Evolutionary conservation across 2,888 invertebrate genomes (phyloP).

Genomic region (Blera fallax): DNA sequence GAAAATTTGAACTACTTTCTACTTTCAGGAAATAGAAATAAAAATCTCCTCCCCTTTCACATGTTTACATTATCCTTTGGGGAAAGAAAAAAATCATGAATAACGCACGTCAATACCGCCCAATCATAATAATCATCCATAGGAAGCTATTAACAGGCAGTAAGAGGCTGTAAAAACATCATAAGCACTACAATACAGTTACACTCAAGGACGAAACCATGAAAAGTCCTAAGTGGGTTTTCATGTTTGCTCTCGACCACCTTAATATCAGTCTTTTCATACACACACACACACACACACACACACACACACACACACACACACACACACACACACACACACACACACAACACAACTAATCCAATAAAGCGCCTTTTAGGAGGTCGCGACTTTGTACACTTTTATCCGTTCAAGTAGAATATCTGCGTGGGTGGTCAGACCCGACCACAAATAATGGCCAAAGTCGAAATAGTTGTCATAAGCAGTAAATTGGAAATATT

Average conservation of each 20-base stretch:
- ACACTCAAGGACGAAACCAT: slow-evolving; percentile 34
- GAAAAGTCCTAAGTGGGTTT: slow-evolving; percentile 59
- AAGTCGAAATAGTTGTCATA: slow-evolving; percentile 60
- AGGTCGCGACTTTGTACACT: slow-evolving; percentile 51
- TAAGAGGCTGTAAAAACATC: slow-evolving; percentile 47
- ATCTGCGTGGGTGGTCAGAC: background rate
- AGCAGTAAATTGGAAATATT: slow-evolving; percentile 46
- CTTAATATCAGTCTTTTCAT: background rate
- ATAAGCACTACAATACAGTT: slow-evolving; percentile 35
- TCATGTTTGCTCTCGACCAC: slow-evolving; percentile 58
- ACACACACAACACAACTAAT: slow-evolving; percentile 28
- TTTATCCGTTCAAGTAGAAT: slow-evolving; percentile 8
- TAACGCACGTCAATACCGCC: slow-evolving; percentile 18
- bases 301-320: slow-evolving; percentile 45
- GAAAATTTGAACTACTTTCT: background rate
- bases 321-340: slow-evolving; percentile 30
- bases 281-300: background rate
- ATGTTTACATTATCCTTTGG: background rate
- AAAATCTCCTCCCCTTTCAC: background rate
- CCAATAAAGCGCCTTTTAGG: slow-evolving; percentile 45
- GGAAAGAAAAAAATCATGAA: slow-evolving; percentile 14
- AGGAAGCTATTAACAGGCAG: slow-evolving; percentile 45
- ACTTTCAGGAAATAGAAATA: too few relatives aligned
- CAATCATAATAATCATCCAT: slow-evolving; percentile 25
- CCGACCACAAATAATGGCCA: slow-evolving; percentile 34